A percentile compares a stretch with the other conserved stretches of the same genome.
Conservation (phyloP, 2,888 invertebrate species). For the Megastigmus dorsalis region DNA sequence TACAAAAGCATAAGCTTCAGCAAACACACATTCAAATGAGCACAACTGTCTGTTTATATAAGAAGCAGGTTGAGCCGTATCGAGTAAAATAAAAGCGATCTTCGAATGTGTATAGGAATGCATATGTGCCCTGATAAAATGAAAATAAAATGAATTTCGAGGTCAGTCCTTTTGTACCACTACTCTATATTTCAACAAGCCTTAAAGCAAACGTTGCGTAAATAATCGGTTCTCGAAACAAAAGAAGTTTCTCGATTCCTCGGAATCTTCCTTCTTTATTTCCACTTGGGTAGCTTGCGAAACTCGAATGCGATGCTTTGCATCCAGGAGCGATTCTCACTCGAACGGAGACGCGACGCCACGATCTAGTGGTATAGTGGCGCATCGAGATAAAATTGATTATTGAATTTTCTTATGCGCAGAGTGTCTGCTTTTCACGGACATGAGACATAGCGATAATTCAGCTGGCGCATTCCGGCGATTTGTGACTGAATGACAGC, state of each 20-base stretch:
- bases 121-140: no score
- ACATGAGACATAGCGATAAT: no score
- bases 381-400: no score
- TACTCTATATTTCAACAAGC: conserved; percentile 3
- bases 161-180: not conserved
- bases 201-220: conserved; percentile 32
- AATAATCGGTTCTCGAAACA: conserved; percentile 23
- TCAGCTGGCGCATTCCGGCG: no score
- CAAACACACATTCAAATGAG: not conserved
- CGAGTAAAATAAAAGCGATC: not conserved
- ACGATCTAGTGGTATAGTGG: no score
- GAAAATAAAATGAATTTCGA: not conserved
- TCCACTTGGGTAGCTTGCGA: not conserved
- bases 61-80: not conserved
- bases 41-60: no score
- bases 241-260: conserved; percentile 10
- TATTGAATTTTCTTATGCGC: no score
- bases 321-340: not conserved
- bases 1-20: not conserved
- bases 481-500: no score
- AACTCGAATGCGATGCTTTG: not conserved
- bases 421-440: no score
- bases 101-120: not conserved
- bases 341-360: not conserved
- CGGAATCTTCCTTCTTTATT: not conserved